Percentiles rank a stretch among this genome's conserved stretches.
These are phyloP conservation scores for Andricus quercusramuli DNA, from an alignment of 2,888 invertebrate genomes.

Conservation along the genomic window DNA sequence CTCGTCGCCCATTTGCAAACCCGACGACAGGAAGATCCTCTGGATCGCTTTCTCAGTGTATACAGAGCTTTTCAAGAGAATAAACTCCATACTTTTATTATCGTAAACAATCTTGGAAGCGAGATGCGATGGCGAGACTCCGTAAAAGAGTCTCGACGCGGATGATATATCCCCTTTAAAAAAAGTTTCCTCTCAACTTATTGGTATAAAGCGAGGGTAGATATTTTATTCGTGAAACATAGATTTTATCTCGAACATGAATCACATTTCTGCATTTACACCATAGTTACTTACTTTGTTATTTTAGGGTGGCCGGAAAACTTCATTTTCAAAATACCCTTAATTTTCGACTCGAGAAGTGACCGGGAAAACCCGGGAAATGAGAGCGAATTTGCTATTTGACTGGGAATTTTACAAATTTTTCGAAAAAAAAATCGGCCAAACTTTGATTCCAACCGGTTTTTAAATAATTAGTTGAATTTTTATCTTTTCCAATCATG, in stretches of 20 bases:
- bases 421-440: too few species aligned
- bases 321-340: too few species aligned
- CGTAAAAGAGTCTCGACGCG: background rate
- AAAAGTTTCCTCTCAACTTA: conserved; percentile 3
- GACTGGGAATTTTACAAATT: too few species aligned
- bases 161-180: conserved; percentile 17
- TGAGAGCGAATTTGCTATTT: too few species aligned
- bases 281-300: too few species aligned
- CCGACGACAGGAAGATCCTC: conserved; percentile 33
- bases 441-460: too few species aligned
- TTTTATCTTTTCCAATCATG: too few species aligned
- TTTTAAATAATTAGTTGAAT: too few species aligned
- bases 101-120: conserved; percentile 27
- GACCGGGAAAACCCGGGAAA: too few species aligned
- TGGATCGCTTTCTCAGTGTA: conserved; percentile 19
- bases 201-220: background rate
- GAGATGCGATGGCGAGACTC: background rate
- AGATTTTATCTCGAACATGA: background rate
- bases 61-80: conserved; percentile 29
- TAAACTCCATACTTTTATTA: conserved; percentile 37
- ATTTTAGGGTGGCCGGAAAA: too few species aligned
- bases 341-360: too few species aligned
- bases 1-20: conserved; percentile 33
- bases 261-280: background rate
- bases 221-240: background rate